Evolutionary conservation across 2,797 vertebrate genomes (phyloP).

Genomic region (Leptatherina wallacei): DNA sequence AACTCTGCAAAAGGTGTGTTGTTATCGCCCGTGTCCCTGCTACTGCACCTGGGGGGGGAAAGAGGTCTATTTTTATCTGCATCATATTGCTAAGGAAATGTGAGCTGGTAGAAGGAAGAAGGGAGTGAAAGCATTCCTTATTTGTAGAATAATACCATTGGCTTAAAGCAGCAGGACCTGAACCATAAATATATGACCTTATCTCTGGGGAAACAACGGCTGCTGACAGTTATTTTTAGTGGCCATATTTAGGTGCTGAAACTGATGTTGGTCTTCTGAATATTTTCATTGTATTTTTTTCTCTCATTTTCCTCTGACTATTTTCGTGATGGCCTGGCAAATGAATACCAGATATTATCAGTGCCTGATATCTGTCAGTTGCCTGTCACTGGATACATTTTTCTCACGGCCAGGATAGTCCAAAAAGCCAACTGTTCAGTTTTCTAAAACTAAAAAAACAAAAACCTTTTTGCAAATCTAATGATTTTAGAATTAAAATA

Average conservation of each 20-base stretch:
- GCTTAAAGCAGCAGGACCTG: slow-evolving; percentile 22
- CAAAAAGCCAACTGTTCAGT: not conserved
- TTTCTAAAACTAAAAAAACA: not conserved
- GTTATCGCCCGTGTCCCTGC: slow-evolving; percentile 77
- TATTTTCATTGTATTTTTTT: not conserved
- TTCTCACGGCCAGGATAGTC: not conserved
- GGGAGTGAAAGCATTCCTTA: slow-evolving; percentile 36
- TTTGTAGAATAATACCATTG: slow-evolving; percentile 21
- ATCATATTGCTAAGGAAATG: slow-evolving; percentile 64
- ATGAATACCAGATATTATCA: slow-evolving; percentile 1
- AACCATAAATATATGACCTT: slow-evolving; percentile 19
- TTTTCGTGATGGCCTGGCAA: not conserved
- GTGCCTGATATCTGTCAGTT: not conserved
- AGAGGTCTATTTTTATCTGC: slow-evolving; percentile 73
- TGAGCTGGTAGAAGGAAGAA: slow-evolving; percentile 40
- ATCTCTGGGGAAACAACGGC: slow-evolving; percentile 11
- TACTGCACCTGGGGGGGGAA: slow-evolving; percentile 60
- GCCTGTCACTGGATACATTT: not conserved
- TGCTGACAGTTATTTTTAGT: slow-evolving; percentile 14
- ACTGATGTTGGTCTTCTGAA: not conserved
- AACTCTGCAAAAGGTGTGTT: slow-evolving; percentile 63
- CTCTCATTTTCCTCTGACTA: not conserved
- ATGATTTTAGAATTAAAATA: no score
- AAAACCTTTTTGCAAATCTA: no score
- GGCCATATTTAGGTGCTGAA: not conserved